Percentiles rank a stretch among this genome's conserved stretches.
Evolutionary conservation across 2,888 invertebrate genomes (phyloP).

Genomic region (Entomobrya multifasciata): DNA sequence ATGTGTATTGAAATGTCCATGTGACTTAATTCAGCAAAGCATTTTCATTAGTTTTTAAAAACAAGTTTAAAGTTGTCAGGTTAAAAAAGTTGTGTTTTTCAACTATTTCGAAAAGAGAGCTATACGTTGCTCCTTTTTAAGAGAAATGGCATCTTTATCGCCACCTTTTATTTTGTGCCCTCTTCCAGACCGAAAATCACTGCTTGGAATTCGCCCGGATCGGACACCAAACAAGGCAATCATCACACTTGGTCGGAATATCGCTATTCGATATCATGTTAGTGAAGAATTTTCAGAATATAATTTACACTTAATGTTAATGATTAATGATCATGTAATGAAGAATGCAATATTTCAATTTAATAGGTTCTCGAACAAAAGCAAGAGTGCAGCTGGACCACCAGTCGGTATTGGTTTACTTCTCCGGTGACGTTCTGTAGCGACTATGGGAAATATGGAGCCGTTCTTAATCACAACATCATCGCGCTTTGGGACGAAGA

Average conservation of each 20-base stretch:
- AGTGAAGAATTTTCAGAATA: background rate
- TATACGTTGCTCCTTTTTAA: no score
- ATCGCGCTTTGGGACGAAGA: slow-evolving; percentile 76
- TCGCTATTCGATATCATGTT: slow-evolving; percentile 79
- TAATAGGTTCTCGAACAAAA: slow-evolving; percentile 76
- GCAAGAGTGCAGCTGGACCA: slow-evolving; percentile 78
- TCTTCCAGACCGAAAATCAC: slow-evolving; percentile 74
- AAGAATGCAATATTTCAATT: background rate
- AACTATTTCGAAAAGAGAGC: no score
- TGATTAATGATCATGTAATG: no score
- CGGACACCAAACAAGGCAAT: slow-evolving; percentile 71
- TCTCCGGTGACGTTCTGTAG: slow-evolving; percentile 77
- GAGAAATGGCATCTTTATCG: slow-evolving; percentile 74
- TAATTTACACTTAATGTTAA: background rate
- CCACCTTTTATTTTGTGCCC: slow-evolving; percentile 79
- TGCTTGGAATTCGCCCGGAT: slow-evolving; percentile 75
- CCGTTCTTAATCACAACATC: slow-evolving; percentile 72
- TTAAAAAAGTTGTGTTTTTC: no score
- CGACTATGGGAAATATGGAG: slow-evolving; percentile 77
- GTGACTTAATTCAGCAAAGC: no score
- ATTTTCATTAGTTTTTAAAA: no score
- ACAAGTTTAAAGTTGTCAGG: no score
- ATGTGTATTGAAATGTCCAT: background rate
- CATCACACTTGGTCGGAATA: slow-evolving; percentile 77
- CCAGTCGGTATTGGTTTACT: slow-evolving; percentile 77